Conservation (phyloP, 2,113 vertebrate genomes). For the rabbit (Oryctolagus cuniculus) region DNA sequence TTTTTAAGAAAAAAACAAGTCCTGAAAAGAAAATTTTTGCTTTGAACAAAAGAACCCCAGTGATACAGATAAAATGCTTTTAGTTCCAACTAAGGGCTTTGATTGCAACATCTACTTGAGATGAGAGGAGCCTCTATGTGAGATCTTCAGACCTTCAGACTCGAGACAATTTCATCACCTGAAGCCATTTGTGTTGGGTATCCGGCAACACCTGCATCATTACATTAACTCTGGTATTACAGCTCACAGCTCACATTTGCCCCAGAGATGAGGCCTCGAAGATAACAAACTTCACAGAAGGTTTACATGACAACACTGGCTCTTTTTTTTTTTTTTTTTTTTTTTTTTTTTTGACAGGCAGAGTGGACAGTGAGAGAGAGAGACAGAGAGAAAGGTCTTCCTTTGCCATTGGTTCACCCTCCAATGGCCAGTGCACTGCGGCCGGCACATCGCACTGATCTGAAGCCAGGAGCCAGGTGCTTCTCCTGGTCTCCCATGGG, state of each 20-base stretch:
- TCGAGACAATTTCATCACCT: not conserved
- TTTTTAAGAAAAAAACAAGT: not conserved
- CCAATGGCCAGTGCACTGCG: too few species aligned
- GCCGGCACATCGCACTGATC: too few species aligned
- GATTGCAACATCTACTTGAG: constrained; percentile 12
- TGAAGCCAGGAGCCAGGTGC: too few species aligned
- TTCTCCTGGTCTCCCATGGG: too few species aligned
- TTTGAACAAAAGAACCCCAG: not conserved
- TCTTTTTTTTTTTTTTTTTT: too few species aligned
- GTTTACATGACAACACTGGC: not conserved
- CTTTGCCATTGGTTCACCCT: too few species aligned
- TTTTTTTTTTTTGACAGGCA: too few species aligned
- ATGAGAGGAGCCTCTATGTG: not conserved
- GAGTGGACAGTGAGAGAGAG: too few species aligned
- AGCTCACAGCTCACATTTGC: not conserved
- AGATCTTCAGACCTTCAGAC: not conserved
- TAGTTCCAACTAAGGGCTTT: not conserved
- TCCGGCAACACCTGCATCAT: not conserved
- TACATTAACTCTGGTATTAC: not conserved
- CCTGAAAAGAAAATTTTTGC: not conserved
- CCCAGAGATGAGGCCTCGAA: not conserved
- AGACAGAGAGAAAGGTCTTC: too few species aligned
- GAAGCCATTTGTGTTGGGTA: not conserved
- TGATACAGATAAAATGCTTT: not conserved
- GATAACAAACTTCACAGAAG: not conserved